Conservation (phyloP, 64 coral and sea anemone species). For the Porites australiensis region DNA sequence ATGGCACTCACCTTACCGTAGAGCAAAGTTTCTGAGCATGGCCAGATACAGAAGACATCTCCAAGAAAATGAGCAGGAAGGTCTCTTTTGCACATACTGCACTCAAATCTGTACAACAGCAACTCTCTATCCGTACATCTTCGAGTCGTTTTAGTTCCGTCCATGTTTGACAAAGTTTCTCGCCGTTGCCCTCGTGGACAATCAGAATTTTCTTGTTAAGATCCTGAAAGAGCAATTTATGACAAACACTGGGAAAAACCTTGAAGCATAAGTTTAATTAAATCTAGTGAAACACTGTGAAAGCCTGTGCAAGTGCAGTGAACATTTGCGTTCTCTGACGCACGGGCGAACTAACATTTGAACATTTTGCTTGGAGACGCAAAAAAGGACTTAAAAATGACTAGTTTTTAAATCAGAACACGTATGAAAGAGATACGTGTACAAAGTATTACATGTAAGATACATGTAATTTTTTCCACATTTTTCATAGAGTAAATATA, state of each 20-base stretch:
- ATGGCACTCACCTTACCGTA: slow-evolving; percentile 35
- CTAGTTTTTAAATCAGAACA: too few relatives aligned
- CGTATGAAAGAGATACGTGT: too few relatives aligned
- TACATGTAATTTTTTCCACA: too few relatives aligned
- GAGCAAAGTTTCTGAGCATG: slow-evolving; percentile 53
- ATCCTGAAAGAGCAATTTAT: not conserved
- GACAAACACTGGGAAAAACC: too few relatives aligned
- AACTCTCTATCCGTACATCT: not conserved
- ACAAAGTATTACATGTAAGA: too few relatives aligned
- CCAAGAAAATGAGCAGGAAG: slow-evolving; percentile 58
- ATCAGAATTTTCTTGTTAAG: slow-evolving; percentile 62
- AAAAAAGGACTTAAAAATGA: too few relatives aligned
- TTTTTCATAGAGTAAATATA: too few relatives aligned
- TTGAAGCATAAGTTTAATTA: not conserved
- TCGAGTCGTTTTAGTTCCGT: slow-evolving; percentile 13
- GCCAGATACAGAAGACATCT: slow-evolving; percentile 36
- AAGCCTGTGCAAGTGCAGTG: not conserved
- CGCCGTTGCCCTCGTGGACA: slow-evolving; percentile 15
- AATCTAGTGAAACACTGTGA: not conserved
- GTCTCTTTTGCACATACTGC: slow-evolving; percentile 56
- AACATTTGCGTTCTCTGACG: too few relatives aligned
- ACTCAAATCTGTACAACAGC: slow-evolving; percentile 30
- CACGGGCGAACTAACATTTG: too few relatives aligned
- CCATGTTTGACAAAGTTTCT: slow-evolving; percentile 14
- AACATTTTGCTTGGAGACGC: too few relatives aligned